Evolutionary conservation across 2,888 invertebrate species (phyloP).

Genomic region (Troglohyphantes excavatus): DNA sequence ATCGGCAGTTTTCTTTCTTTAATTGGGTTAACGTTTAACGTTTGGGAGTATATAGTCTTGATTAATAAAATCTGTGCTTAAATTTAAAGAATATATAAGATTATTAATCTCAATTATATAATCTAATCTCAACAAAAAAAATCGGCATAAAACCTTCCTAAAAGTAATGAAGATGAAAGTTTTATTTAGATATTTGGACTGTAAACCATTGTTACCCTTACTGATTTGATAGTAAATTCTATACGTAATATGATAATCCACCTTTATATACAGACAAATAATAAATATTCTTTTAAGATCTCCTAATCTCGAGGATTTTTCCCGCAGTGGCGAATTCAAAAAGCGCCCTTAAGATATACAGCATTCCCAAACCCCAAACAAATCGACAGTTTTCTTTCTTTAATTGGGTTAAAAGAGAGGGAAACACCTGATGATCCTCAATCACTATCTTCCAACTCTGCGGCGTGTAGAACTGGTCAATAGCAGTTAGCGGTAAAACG

Average conservation of each 20-base stretch:
- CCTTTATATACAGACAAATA: too few species aligned
- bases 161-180: not conserved
- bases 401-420: slow-evolving; percentile 63
- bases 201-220: too few species aligned
- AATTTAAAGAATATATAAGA: too few species aligned
- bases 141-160: too few species aligned
- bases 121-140: too few species aligned
- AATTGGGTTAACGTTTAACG: slow-evolving; percentile 70
- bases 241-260: too few species aligned
- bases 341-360: slow-evolving; percentile 11
- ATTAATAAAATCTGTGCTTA: too few species aligned
- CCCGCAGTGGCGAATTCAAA: slow-evolving; percentile 6
- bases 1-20: slow-evolving; percentile 29
- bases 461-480: slow-evolving; percentile 53
- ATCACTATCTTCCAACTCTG: slow-evolving; percentile 20
- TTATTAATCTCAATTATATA: too few species aligned
- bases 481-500: slow-evolving; percentile 68
- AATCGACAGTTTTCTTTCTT: slow-evolving; percentile 32
- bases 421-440: slow-evolving; percentile 73
- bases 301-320: not conserved
- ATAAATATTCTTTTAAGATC: too few species aligned
- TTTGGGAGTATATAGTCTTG: too few species aligned
- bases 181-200: too few species aligned
- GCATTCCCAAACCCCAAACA: slow-evolving; percentile 30
- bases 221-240: too few species aligned